These are phyloP conservation scores for Coremacera marginata DNA, from an alignment of 2,888 invertebrate species.

Conservation along the genomic window DNA sequence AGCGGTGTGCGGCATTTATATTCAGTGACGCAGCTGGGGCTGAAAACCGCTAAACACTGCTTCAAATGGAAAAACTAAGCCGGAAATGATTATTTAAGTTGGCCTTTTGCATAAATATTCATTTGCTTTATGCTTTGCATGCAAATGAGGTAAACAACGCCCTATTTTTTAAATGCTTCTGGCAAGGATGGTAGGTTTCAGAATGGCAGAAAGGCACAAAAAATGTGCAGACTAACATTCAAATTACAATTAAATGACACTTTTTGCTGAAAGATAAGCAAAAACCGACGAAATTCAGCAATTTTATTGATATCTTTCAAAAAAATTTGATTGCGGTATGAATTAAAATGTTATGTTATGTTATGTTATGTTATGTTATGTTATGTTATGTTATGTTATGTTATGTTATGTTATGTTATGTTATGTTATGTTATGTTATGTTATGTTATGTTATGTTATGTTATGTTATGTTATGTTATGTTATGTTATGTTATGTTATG, in stretches of 20 bases:
- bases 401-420: too few species aligned
- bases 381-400: too few species aligned
- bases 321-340: neutral
- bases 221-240: neutral
- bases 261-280: neutral
- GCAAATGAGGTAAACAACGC: neutral
- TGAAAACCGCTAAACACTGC: conserved; percentile 1
- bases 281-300: neutral
- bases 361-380: too few species aligned
- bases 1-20: neutral
- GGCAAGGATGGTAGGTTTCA: neutral
- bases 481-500: too few species aligned
- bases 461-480: too few species aligned
- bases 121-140: conserved; percentile 7
- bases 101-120: conserved; percentile 11
- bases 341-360: too few species aligned
- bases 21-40: neutral
- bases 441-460: too few species aligned
- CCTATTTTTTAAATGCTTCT: neutral
- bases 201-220: neutral
- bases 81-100: conserved; percentile 17
- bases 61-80: neutral
- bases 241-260: conserved; percentile 3
- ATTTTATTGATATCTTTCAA: neutral
- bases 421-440: too few species aligned